Base-by-base conservation (phyloP, 1,140 invertebrate genomes). In the Diachasmimorpha longicaudata region DNA sequence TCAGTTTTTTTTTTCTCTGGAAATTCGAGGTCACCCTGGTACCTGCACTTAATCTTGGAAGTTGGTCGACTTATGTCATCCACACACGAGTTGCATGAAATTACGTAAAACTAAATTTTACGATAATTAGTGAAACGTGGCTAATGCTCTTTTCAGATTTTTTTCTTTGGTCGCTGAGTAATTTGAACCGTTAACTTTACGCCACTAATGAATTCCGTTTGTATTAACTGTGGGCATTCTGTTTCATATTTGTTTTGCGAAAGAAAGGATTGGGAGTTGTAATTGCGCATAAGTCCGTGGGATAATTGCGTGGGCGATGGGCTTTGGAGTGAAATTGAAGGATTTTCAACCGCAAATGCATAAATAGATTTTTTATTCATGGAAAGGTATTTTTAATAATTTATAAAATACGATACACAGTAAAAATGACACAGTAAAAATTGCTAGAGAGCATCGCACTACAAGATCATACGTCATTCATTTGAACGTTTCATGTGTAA, bases 21-120 rank as follows among this genome's bases (percentile, higher is more conserved):
- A n/a, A 42, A 31, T 44, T n/a, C 31, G 42, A 63, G 46, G 25
- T 48, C n/a, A 25, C 36, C 36, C 36, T 19, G 46, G 70, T 58
- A 55, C 58, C 58, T 63, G 21, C 5, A 63, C 23, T 63, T 63
- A 63, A 63, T 63, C 21, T 14, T 11, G 23, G 23, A 0, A 23
- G 58, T 19, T 63, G 58, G 6, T 55, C n/a, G n/a, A 63, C 58
- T 63, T 63, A 63, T 63, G 23, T 63, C 58, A 63, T 63, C 58
- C 58, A 63, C 58, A 13, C 19, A 23, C 21, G 10, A 14, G 11
- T 23, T 23, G 3, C 19, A 13, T n/a, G 14, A 25, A 63, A 63
- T 63, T 63, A 63, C 23, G 58, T 63, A 25, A 63, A 63, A n/a
- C 25, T 25, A 23, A 63, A 63, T 63, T 16, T 63, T 52, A 19